Evolutionary conservation across 2,888 invertebrate genomes (phyloP).

Genomic region (Spatulosminthurus flaviceps): DNA sequence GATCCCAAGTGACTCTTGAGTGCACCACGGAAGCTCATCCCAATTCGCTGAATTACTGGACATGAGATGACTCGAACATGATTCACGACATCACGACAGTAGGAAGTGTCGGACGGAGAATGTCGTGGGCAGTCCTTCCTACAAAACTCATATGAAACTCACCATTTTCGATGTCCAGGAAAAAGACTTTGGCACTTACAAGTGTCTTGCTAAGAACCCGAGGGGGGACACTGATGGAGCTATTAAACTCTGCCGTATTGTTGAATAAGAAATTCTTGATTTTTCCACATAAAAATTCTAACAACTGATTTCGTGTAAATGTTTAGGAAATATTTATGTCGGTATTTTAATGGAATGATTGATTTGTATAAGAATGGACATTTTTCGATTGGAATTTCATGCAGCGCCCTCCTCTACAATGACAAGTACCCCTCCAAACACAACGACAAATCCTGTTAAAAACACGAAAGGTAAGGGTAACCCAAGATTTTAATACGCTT

Average conservation of each 20-base stretch:
- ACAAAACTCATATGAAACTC: constrained; percentile 88
- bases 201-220: constrained; percentile 82
- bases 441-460: constrained; percentile 69
- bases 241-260: constrained; percentile 88
- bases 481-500: no score
- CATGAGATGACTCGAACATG: constrained; percentile 84
- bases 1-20: constrained; percentile 84
- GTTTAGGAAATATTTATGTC: no score
- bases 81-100: constrained; percentile 86
- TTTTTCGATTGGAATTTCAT: constrained; percentile 52
- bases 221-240: constrained; percentile 87
- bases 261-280: background rate
- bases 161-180: constrained; percentile 78
- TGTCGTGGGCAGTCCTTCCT: constrained; percentile 75
- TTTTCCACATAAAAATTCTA: no score
- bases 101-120: constrained; percentile 77
- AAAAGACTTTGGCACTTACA: constrained; percentile 76
- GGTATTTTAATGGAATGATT: background rate
- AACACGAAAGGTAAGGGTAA: constrained; percentile 61
- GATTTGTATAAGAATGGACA: background rate
- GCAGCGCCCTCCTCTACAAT: constrained; percentile 83
- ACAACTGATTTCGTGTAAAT: no score
- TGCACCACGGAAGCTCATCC: constrained; percentile 92
- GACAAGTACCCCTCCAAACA: constrained; percentile 79
- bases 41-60: constrained; percentile 88